Conservation (phyloP, 1,140 invertebrate genomes). For the Nasonia longicornis region DNA sequence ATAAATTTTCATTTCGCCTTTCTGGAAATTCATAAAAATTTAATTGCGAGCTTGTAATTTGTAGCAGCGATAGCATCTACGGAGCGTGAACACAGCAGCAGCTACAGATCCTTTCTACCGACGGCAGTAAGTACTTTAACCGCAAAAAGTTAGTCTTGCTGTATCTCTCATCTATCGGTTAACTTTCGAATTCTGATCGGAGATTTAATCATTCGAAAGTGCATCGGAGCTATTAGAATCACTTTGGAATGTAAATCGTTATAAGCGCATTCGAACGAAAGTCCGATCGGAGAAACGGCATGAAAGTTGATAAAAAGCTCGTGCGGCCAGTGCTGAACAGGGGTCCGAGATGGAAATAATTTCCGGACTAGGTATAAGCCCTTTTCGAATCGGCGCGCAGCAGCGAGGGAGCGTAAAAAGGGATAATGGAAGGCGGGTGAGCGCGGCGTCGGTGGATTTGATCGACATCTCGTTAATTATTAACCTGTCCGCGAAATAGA, state of each 20-base stretch:
- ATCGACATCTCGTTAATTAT: slow-evolving; percentile 54
- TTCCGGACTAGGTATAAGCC: too few relatives aligned
- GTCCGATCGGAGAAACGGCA: too few relatives aligned
- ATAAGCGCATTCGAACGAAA: too few relatives aligned
- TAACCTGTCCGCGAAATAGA: slow-evolving; percentile 37
- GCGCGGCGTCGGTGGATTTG: slow-evolving; percentile 34
- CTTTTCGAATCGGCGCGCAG: too few relatives aligned
- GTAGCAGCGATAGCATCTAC: neutral
- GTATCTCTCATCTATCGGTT: neutral
- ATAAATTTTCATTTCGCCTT: slow-evolving; percentile 16
- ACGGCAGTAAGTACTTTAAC: neutral
- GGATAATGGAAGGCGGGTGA: slow-evolving; percentile 31
- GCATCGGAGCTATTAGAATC: neutral
- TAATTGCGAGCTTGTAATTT: slow-evolving; percentile 14
- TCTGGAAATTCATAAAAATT: slow-evolving; percentile 14
- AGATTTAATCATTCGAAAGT: slow-evolving; percentile 4
- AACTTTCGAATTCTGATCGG: slow-evolving; percentile 24
- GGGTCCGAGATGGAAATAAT: neutral
- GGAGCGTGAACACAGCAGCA: neutral
- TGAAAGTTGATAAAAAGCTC: too few relatives aligned
- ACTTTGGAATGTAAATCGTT: neutral
- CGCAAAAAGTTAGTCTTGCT: neutral
- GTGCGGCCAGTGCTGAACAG: too few relatives aligned
- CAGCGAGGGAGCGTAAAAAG: neutral
- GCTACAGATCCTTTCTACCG: neutral